Conservation (phyloP, 2,888 invertebrate genomes). For the Temnothorax ravouxi region DNA sequence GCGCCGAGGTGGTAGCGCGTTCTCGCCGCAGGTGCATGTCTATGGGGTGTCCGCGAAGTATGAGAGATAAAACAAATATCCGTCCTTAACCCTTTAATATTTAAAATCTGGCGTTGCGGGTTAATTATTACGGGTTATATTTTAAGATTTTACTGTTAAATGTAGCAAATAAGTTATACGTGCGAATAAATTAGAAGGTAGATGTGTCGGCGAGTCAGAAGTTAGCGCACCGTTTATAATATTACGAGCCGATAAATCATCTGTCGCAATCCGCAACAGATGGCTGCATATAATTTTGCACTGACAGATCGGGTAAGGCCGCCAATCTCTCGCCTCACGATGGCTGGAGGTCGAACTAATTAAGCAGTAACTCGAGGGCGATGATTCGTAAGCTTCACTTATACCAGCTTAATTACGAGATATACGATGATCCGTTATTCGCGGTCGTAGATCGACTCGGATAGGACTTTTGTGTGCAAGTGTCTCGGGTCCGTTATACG, state of each 20-base stretch:
- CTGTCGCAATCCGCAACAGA: constrained; percentile 34
- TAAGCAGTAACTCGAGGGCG: constrained; percentile 50
- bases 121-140: neutral
- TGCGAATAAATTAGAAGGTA: neutral
- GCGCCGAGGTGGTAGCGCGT: constrained; percentile 59
- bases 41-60: constrained; percentile 68
- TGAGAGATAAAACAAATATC: neutral
- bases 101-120: neutral
- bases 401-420: constrained; percentile 67
- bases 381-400: constrained; percentile 56
- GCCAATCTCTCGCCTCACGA: constrained; percentile 6
- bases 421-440: constrained; percentile 69
- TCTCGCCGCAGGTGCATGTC: constrained; percentile 67
- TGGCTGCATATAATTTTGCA: constrained; percentile 46
- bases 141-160: neutral
- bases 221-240: constrained; percentile 7
- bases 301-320: constrained; percentile 34
- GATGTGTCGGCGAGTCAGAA: neutral
- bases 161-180: neutral
- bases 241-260: constrained; percentile 43
- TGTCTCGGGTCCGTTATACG: constrained; percentile 69
- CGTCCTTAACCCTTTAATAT: neutral
- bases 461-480: constrained; percentile 65
- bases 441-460: constrained; percentile 68
- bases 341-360: constrained; percentile 49